A percentile compares a stretch with the other conserved stretches of the same genome.
phyloP scores from a whole-genome alignment of 2,797 vertebrate species.

The Sebastolobus alascanus region DNA sequence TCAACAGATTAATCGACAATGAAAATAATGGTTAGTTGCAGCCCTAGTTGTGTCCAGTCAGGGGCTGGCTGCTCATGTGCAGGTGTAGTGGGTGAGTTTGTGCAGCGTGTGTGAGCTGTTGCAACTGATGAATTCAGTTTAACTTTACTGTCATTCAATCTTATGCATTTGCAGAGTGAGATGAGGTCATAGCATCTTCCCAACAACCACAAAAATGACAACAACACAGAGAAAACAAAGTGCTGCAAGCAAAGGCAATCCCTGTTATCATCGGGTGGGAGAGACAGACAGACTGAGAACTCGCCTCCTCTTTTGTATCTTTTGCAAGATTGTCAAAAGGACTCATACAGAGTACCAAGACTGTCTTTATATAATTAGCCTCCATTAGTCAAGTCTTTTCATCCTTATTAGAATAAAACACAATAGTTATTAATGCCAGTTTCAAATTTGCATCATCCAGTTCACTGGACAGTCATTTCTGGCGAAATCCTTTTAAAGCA shows the following conservation, averaged over 20 bases:
- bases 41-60: too few relatives aligned
- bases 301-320: neutral
- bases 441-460: slow-evolving; percentile 19
- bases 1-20: too few relatives aligned
- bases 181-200: neutral
- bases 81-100: neutral
- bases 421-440: slow-evolving; percentile 13
- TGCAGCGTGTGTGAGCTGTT: neutral
- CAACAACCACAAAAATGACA: slow-evolving; percentile 22
- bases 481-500: slow-evolving; percentile 35
- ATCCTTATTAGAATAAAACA: slow-evolving; percentile 16
- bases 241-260: neutral
- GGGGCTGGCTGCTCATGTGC: slow-evolving; percentile 26
- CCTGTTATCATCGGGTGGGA: neutral
- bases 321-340: slow-evolving; percentile 23
- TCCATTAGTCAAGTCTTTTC: slow-evolving; percentile 1
- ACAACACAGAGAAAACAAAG: slow-evolving; percentile 1
- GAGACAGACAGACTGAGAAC: slow-evolving; percentile 15
- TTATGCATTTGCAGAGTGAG: neutral
- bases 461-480: slow-evolving; percentile 38
- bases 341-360: neutral
- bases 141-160: neutral
- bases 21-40: too few relatives aligned
- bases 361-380: slow-evolving; percentile 29
- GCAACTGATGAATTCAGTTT: slow-evolving; percentile 5